Base-by-base conservation (phyloP, 2,113 vertebrate genomes). In the Pelecanus crispus region DNA sequence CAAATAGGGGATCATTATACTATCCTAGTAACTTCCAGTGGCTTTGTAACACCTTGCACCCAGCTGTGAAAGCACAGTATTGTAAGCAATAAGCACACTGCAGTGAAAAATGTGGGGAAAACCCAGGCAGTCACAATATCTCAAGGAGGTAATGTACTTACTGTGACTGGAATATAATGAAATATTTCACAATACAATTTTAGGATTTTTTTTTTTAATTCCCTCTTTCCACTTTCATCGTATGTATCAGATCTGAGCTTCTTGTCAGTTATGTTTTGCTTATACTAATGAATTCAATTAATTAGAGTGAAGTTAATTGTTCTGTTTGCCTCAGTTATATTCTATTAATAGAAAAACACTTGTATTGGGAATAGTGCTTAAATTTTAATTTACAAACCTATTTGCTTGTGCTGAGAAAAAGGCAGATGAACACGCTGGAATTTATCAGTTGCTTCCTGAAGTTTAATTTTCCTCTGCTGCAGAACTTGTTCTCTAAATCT, bases 401-500 rank as follows among this genome's bases (percentile, higher is more conserved):
- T 93, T 96, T 97, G 98, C 61, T 77, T 98, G 77, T 97, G 98
- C 75, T 98, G 98, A 82, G 98, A 98, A 28, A 97, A 97, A 63
- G 98, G 98, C 25, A 98, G 86, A 88, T 99, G 98, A 59, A 97
- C 98, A 96, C 97, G 98, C 67, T 98, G 99, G 92, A 99, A 99
- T 75, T 98, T 99, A 88, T 99, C 98, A 36, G 99, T 99, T n/a
- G 98, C 99, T 82, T 99, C 98, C 95, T 98, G 98, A 68, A 99
- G 93, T 85, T 97, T 98, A 58, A 98, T 98, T 73, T 98, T 99
- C 86, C 99, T 98, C 90, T 99, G 98, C 75, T 98, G 98, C 40
- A 99, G 98, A 94, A 99, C 97, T 61, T 97, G 97, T 66, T 99
- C 98, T 93, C 99, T 98, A 82, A 98, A 96, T 84, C 86, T 98